Base-by-base conservation (phyloP, 2,888 invertebrate species). In the Leptinotarsa haldemani region DNA sequence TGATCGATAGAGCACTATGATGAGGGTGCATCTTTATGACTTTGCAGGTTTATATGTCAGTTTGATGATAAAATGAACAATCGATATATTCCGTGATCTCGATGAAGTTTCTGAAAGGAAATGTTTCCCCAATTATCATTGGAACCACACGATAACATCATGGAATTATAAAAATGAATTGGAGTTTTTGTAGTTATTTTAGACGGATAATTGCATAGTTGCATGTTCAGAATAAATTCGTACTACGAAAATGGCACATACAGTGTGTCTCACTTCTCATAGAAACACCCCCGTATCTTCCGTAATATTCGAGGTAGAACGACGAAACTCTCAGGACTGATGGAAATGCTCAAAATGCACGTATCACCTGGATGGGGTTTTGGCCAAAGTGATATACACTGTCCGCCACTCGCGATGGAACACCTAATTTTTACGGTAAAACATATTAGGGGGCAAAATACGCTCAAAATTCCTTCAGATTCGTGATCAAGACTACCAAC, bases 41-140 rank as follows among this genome's bases (percentile, higher is more conserved):
- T 61, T 61, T 61, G 61, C 61, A 61, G 61, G 61, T 61, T 61
- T 61, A 61, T 61, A 61, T 61, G 61, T 61, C 61, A 61, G 25
- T 40, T 30, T n/a, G 25, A 30, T 61, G 40, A 30, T n/a, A 40
- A 61, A 61, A 30, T 61, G 61, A 61, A 61, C 30, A 30, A 61
- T 61, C 61, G 61, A 61, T 61, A 61, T 40, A 61, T 61, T 61
- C 4, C 30, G 61, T 20, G 61, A 61, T 61, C 16, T 40, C 61
- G 61, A 61, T 61, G 13, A 58, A 15, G 15, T n/a, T 40, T 61
- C 61, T 2, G 7, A 61, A 30, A n/a, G n/a, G 30, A 40, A 40
- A 40, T 61, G 30, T 61, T 40, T 13, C n/a, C 40, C 16, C 30
- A 30, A 61, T 61, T 30, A 30, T 30, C 7, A 16, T 61, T 16